Conservation (phyloP, 2,113 vertebrate species). For the Anguilla japonica region DNA sequence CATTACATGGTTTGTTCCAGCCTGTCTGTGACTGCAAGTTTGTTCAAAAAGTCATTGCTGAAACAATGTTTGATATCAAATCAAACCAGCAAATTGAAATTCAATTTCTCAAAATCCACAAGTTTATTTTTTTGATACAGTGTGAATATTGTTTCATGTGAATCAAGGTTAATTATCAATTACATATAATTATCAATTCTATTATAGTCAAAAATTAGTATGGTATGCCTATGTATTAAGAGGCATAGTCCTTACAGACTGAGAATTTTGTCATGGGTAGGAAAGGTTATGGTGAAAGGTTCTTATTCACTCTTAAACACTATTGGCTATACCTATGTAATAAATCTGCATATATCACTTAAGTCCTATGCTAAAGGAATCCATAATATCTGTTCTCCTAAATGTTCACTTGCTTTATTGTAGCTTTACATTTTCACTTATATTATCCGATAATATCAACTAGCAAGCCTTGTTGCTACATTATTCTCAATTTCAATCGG, state of each 20-base stretch:
- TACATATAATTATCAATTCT: too few relatives aligned
- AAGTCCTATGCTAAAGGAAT: neutral
- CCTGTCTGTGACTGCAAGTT: neutral
- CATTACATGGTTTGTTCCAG: neutral
- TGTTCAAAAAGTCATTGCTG: neutral
- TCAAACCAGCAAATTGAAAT: neutral
- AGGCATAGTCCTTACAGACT: too few relatives aligned
- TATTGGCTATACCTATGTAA: too few relatives aligned
- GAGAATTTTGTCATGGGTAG: too few relatives aligned
- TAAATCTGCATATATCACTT: too few relatives aligned
- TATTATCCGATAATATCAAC: neutral
- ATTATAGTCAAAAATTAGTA: too few relatives aligned
- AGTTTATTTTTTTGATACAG: neutral
- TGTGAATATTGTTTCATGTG: neutral
- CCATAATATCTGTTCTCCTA: neutral
- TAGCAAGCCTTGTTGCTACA: neutral
- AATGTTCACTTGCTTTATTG: neutral
- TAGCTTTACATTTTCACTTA: neutral
- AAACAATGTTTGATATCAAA: neutral
- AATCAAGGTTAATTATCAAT: too few relatives aligned
- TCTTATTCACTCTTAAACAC: too few relatives aligned
- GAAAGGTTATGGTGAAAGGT: too few relatives aligned
- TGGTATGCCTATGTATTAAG: too few relatives aligned
- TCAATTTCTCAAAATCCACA: neutral
- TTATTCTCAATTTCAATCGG: too few relatives aligned